phyloP scores from a whole-genome alignment of 92 coral and sea anemone genomes.

The Anthopleura xanthogrammica region DNA sequence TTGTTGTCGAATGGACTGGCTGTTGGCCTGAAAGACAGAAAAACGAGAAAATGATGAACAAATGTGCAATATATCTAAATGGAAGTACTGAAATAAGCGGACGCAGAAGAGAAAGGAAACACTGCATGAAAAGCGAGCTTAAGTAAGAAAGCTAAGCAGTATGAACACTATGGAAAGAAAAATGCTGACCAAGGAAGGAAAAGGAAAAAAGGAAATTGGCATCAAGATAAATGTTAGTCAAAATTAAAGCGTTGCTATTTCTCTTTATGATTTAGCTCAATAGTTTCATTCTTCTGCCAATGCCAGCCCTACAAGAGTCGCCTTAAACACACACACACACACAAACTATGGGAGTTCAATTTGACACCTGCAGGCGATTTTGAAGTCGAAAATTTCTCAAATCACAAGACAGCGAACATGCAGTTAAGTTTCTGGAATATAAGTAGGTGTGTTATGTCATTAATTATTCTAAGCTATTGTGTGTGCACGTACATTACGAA shows the following conservation, averaged over 20 bases:
- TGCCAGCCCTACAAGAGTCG: background rate
- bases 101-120: background rate
- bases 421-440: background rate
- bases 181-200: background rate
- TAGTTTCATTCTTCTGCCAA: too few species aligned
- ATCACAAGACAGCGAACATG: background rate
- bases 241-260: too few species aligned
- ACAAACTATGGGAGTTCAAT: background rate
- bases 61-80: background rate
- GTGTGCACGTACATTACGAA: background rate
- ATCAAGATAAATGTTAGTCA: background rate
- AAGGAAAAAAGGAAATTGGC: background rate
- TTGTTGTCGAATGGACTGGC: conserved; percentile 70
- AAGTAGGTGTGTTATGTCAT: background rate
- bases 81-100: background rate
- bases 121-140: background rate
- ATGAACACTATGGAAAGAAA: background rate
- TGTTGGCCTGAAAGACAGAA: conserved; percentile 56
- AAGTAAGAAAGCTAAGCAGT: background rate
- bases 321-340: background rate
- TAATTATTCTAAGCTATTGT: background rate
- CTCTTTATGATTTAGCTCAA: too few species aligned
- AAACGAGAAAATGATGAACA: background rate
- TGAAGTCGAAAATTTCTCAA: background rate
- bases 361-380: too few species aligned